Base-by-base conservation (phyloP, 2,888 invertebrate genomes). In the Nomada fucata region DNA sequence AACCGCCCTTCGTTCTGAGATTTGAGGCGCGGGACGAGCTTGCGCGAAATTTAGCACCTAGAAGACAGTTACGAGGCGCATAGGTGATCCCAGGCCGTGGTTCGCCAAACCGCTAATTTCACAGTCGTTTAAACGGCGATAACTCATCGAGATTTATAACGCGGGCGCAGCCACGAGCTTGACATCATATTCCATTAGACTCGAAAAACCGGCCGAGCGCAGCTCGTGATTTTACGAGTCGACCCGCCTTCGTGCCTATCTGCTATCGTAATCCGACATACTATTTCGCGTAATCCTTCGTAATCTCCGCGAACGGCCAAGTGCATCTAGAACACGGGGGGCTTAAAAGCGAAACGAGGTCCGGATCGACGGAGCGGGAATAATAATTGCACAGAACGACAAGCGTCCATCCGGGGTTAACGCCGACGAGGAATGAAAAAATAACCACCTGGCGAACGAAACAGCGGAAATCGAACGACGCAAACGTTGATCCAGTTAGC, bases 61-160 rank as follows among this genome's bases (percentile, higher is more conserved):
- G 89, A 92, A 92, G 93, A 93, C 93, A 93, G 93, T 93, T 93
- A 93, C 90, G 92, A 92, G 86, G 88, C 85, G 87, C 91, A 89
- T 90, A 89, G 85, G 78, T 85, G 88, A 89, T 89, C 86, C 85
- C 83, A 10, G 85, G 59, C 75, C 80, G 80, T 60, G 68, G 59
- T 64, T 64, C 86, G 84, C 86, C 90, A 90, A 93, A 93, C 93
- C 93, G 92, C 93, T 93, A 94, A 94, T 94, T 94, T 94, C 92
- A 93, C 93, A 93, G 93, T 92, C 93, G 91, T 92, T 93, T 93
- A 93, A 92, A 89, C 84, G 91, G 80, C 92, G 91, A 93, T 93
- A 93, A 93, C 89, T 94, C 93, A 93, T 83, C 76, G 86, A 92
- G 93, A 94, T 94, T 94, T 94, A 94, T 90, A 88, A 80, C 86